Evolutionary conservation across 2,888 invertebrate genomes (phyloP).

Genomic region (Blomia tropicalis): DNA sequence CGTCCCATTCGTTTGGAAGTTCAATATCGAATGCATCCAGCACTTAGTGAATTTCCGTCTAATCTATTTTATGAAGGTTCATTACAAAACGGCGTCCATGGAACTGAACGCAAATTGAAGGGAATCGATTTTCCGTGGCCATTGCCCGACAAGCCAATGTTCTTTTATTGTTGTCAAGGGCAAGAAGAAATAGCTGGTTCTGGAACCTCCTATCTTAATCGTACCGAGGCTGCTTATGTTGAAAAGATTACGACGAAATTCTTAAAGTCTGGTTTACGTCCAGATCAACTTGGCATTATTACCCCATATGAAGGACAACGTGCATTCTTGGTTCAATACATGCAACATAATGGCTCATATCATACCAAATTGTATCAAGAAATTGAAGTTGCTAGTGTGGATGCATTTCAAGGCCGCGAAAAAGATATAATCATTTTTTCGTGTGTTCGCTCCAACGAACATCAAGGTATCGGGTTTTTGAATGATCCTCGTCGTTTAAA

Average conservation of each 20-base stretch:
- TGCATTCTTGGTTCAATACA: conserved; percentile 87
- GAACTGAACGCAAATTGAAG: conserved; percentile 67
- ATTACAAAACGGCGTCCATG: conserved; percentile 93
- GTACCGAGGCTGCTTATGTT: conserved; percentile 95
- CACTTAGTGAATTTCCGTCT: conserved; percentile 88
- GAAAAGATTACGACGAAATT: conserved; percentile 94
- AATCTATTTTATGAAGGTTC: conserved; percentile 99
- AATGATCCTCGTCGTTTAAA: conserved; percentile 94
- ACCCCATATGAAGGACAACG: conserved; percentile 98
- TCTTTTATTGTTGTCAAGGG: conserved; percentile 93
- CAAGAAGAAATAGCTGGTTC: conserved; percentile 98
- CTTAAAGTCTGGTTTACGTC: conserved; percentile 79
- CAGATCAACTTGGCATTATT: conserved; percentile 95
- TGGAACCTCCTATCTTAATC: conserved; percentile 92
- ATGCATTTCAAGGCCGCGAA: conserved; percentile 96
- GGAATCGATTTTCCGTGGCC: conserved; percentile 98
- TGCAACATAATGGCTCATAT: conserved; percentile 94
- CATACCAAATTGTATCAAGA: conserved; percentile 87
- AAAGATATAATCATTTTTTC: conserved; percentile 99
- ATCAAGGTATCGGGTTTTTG: conserved; percentile 95
- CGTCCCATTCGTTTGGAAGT: conserved; percentile 90
- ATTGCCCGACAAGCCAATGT: conserved; percentile 85
- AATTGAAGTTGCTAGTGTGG: conserved; percentile 97
- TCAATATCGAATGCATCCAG: conserved; percentile 98
- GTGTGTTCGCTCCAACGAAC: conserved; percentile 93